phyloP scores from a whole-genome alignment of 2,113 vertebrate genomes.

The Perognathus longimembris region DNA sequence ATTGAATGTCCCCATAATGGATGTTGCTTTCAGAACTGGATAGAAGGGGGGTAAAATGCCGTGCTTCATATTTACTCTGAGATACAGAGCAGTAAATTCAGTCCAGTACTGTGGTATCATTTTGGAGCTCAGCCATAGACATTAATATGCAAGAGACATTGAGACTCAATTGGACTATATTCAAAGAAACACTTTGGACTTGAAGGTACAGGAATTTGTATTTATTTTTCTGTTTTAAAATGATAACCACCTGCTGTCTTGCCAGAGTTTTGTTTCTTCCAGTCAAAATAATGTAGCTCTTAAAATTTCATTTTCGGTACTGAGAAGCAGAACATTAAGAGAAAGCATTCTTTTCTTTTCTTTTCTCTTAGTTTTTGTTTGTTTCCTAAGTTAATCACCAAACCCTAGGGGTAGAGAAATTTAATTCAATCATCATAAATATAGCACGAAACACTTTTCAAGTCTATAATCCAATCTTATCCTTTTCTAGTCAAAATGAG shows the following conservation, averaged over 20 bases:
- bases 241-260: conserved; percentile 62
- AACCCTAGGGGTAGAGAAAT: conserved; percentile 50
- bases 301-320: conserved; percentile 71
- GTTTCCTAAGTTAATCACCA: conserved; percentile 62
- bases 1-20: not conserved
- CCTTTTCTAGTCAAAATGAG: not conserved
- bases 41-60: not conserved
- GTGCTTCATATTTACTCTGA: not conserved
- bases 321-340: conserved; percentile 61
- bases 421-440: conserved; percentile 70
- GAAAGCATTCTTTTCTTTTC: conserved; percentile 66
- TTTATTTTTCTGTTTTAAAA: conserved; percentile 71
- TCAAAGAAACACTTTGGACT: conserved; percentile 63
- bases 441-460: conserved; percentile 41
- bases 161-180: conserved; percentile 41
- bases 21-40: not conserved
- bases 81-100: conserved; percentile 12
- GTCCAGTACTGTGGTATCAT: conserved; percentile 29
- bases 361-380: conserved; percentile 67
- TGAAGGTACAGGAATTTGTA: conserved; percentile 53
- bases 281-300: conserved; percentile 60
- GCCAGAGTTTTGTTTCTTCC: conserved; percentile 67
- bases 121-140: conserved; percentile 53
- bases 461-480: conserved; percentile 60
- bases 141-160: conserved; percentile 40